Conservation (phyloP, 2,113 vertebrate species). For the Archocentrus centrarchus region DNA sequence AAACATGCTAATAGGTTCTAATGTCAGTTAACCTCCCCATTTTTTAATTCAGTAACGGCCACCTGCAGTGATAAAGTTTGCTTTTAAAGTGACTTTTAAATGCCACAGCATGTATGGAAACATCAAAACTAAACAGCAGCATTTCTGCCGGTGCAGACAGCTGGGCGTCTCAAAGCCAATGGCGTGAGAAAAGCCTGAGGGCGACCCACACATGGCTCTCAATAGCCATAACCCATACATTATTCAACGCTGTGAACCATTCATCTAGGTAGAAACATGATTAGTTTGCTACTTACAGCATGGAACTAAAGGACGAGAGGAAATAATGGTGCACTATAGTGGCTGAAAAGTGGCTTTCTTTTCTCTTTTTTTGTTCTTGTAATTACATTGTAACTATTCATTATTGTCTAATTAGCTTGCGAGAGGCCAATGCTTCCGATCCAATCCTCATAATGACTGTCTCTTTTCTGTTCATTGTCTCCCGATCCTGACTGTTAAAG, state of each 20-base stretch:
- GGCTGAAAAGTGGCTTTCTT: constrained; percentile 64
- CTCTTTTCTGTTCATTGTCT: constrained; percentile 51
- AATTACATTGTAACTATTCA: constrained; percentile 76
- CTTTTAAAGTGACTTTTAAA: constrained; percentile 14
- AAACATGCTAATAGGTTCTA: not conserved
- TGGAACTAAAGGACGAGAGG: constrained; percentile 49
- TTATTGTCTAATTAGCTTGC: constrained; percentile 70
- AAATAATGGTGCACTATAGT: constrained; percentile 57
- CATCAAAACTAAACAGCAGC: constrained; percentile 37
- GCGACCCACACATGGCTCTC: constrained; percentile 48
- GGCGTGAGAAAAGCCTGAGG: constrained; percentile 59
- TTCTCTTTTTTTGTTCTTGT: constrained; percentile 53
- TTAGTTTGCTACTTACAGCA: constrained; percentile 62
- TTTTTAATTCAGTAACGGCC: not conserved
- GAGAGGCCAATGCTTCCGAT: constrained; percentile 52
- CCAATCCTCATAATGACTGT: constrained; percentile 62
- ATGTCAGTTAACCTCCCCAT: not conserved
- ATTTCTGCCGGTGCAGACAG: constrained; percentile 19
- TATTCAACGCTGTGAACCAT: constrained; percentile 74
- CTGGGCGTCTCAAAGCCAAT: constrained; percentile 43
- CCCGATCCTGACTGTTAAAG: constrained; percentile 48
- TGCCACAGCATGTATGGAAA: not conserved
- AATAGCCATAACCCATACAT: constrained; percentile 69
- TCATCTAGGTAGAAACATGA: constrained; percentile 72
- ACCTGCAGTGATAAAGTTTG: constrained; percentile 35